These are phyloP conservation scores for Lasioglossum calceatum DNA, from an alignment of 2,888 invertebrate species.

Conservation along the genomic window DNA sequence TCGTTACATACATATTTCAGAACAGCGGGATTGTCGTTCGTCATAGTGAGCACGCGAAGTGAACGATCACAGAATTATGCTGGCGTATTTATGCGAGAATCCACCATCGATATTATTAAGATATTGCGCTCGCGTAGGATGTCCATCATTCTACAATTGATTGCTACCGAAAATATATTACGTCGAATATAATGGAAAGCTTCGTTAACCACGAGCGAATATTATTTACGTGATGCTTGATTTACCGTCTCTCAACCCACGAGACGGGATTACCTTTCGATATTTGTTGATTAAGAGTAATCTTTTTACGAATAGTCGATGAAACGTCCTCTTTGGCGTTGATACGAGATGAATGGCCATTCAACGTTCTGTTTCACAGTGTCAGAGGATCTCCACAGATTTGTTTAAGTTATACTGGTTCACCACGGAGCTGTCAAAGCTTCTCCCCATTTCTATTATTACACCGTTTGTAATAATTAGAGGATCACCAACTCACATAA, in stretches of 20 bases:
- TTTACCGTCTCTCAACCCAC: not conserved
- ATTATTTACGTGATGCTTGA: not conserved
- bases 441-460: not conserved
- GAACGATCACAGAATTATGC: not conserved
- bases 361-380: too few species aligned
- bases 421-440: not conserved
- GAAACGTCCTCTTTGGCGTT: not conserved
- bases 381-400: not conserved
- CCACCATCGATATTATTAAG: not conserved
- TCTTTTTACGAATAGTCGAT: not conserved
- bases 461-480: not conserved
- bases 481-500: not conserved
- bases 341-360: not conserved
- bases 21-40: not conserved
- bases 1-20: slow-evolving; percentile 7
- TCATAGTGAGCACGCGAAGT: not conserved
- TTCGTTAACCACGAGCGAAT: not conserved
- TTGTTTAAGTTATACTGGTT: not conserved
- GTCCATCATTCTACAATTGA: not conserved
- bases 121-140: not conserved
- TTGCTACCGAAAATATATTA: slow-evolving; percentile 14
- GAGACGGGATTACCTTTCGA: not conserved
- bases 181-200: not conserved
- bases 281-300: not conserved
- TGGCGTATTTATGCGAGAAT: not conserved